Evolutionary conservation across 2,797 vertebrate species (phyloP).

Genomic region (Danionella dracula): DNA sequence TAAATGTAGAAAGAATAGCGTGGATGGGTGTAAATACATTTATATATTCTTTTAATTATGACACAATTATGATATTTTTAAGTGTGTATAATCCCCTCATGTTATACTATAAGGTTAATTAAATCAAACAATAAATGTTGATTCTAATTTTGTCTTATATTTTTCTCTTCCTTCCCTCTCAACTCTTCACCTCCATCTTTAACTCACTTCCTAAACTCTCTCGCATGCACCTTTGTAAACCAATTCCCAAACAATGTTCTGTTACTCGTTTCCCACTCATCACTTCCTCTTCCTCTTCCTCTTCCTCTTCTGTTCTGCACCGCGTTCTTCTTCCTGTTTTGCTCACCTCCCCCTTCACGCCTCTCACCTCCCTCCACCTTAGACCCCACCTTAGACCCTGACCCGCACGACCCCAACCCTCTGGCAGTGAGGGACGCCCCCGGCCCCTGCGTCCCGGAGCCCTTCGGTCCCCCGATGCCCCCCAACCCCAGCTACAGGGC

Average conservation of each 20-base stretch:
- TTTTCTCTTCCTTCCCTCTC: not conserved
- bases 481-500: slow-evolving; percentile 42
- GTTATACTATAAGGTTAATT: too few relatives aligned
- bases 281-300: not conserved
- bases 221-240: not conserved
- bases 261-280: too few relatives aligned
- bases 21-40: too few relatives aligned
- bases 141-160: slow-evolving; percentile 14
- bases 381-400: slow-evolving; percentile 12
- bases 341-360: not conserved
- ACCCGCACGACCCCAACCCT: not conserved
- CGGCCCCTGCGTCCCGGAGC: slow-evolving; percentile 8
- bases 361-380: not conserved
- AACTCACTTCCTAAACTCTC: not conserved
- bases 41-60: too few relatives aligned
- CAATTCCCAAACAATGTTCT: not conserved
- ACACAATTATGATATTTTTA: too few relatives aligned
- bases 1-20: too few relatives aligned
- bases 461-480: not conserved
- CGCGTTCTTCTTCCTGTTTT: too few relatives aligned
- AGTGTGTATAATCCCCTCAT: too few relatives aligned
- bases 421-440: slow-evolving; percentile 6
- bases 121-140: too few relatives aligned
- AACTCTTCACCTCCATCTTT: not conserved
- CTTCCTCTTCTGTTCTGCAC: not conserved